A percentile compares a stretch with the other conserved stretches of the same genome.
These are phyloP conservation scores for Drymonia ruficornis DNA, from an alignment of 2,888 invertebrate genomes.

Conservation along the genomic window DNA sequence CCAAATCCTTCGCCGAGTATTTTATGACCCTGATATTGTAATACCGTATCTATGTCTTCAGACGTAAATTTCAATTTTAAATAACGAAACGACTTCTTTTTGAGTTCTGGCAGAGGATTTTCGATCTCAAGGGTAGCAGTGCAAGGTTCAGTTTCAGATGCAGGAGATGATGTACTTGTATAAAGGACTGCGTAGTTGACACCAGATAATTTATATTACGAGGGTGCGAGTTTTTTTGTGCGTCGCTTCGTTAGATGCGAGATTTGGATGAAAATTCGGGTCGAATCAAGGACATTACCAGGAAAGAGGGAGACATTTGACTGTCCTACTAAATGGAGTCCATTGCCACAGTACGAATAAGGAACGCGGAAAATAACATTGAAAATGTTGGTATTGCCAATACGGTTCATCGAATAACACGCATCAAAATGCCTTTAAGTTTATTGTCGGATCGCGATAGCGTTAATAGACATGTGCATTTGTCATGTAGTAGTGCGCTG, in stretches of 20 bases:
- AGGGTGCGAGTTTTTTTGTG: conserved; percentile 42
- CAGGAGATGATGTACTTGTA: conserved; percentile 25
- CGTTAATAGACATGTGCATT: too few relatives aligned
- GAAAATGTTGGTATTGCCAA: too few relatives aligned
- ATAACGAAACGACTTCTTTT: conserved; percentile 18
- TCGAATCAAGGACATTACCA: too few relatives aligned
- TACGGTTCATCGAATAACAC: too few relatives aligned
- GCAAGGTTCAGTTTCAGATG: conserved; percentile 31
- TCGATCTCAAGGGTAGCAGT: conserved; percentile 7
- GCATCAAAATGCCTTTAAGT: too few relatives aligned
- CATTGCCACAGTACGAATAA: too few relatives aligned
- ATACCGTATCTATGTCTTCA: conserved; percentile 36
- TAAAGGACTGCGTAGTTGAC: conserved; percentile 55
- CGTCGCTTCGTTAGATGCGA: conserved; percentile 46
- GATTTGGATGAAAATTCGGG: conserved; percentile 46
- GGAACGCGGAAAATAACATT: too few relatives aligned
- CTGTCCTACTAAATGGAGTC: too few relatives aligned
- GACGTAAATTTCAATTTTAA: conserved; percentile 46
- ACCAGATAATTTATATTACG: conserved; percentile 66
- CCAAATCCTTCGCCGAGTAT: conserved; percentile 14
- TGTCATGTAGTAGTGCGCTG: too few relatives aligned
- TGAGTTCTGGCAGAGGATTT: conserved; percentile 9
- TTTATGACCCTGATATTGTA: conserved; percentile 17
- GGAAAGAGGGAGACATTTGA: too few relatives aligned
- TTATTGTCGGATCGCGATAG: too few relatives aligned